phyloP scores from a whole-genome alignment of 2,888 invertebrate species.

The Yponomeuta cagnagella region DNA sequence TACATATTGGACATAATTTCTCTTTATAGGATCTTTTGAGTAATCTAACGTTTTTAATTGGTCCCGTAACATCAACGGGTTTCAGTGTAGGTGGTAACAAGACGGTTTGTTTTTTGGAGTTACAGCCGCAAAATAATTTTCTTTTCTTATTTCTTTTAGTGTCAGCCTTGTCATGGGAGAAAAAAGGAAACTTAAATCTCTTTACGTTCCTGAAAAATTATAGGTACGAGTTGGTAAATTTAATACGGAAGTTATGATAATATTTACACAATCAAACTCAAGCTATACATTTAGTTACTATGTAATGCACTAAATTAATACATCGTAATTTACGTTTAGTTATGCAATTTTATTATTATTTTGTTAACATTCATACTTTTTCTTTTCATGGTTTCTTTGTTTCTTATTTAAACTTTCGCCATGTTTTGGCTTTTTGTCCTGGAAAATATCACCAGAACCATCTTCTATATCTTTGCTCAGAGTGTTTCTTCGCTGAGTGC shows the following conservation, averaged over 20 bases:
- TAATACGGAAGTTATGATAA: neutral
- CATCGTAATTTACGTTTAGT: no score
- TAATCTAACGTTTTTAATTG: neutral
- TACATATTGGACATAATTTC: slow-evolving; percentile 1
- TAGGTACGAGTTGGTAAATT: no score
- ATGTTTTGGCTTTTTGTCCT: neutral
- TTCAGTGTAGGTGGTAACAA: neutral
- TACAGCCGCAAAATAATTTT: neutral
- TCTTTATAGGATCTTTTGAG: slow-evolving; percentile 2
- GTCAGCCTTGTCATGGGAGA: slow-evolving; percentile 5
- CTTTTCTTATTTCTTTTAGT: neutral
- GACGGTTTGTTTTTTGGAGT: neutral
- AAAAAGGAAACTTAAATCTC: slow-evolving; percentile 13
- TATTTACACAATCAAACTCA: no score
- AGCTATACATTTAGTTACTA: no score
- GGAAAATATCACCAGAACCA: neutral
- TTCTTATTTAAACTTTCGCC: neutral
- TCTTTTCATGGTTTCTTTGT: neutral
- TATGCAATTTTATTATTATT: no score
- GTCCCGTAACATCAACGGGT: neutral
- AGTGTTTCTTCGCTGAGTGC: neutral
- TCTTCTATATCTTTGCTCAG: neutral
- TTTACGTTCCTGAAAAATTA: neutral
- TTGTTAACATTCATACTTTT: neutral
- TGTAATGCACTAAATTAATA: no score